These are phyloP conservation scores for Nemurella pictetii DNA, from an alignment of 2,888 invertebrate genomes.

Conservation along the genomic window DNA sequence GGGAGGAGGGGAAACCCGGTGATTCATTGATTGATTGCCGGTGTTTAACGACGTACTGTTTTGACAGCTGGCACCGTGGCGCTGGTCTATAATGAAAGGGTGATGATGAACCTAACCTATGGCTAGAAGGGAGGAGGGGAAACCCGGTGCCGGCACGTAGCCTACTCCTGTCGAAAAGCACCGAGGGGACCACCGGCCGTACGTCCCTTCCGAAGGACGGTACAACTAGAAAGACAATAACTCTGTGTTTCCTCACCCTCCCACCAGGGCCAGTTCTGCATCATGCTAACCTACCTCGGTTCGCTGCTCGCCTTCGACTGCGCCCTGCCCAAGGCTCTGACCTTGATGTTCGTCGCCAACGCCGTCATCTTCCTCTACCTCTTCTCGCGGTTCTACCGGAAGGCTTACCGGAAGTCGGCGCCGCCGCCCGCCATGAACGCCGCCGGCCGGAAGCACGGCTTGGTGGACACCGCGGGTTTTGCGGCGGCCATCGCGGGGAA, in stretches of 20 bases:
- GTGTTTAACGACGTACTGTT: too few relatives aligned
- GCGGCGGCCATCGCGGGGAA: neutral
- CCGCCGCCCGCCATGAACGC: neutral
- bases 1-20: too few relatives aligned
- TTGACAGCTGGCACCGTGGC: too few relatives aligned
- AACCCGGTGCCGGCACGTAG: too few relatives aligned
- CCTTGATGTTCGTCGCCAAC: slow-evolving; percentile 61
- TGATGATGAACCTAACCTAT: too few relatives aligned
- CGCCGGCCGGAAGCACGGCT: neutral
- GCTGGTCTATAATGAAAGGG: too few relatives aligned
- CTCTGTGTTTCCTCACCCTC: slow-evolving; percentile 25
- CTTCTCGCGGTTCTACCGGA: slow-evolving; percentile 62
- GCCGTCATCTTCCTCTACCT: slow-evolving; percentile 61
- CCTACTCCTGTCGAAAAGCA: too few relatives aligned
- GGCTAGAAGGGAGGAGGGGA: too few relatives aligned
- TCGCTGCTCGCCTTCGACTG: slow-evolving; percentile 59
- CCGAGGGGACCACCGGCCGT: too few relatives aligned
- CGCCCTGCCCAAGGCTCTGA: slow-evolving; percentile 58
- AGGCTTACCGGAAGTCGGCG: slow-evolving; percentile 55
- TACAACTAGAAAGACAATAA: slow-evolving; percentile 51
- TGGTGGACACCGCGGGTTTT: neutral
- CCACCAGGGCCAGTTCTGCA: slow-evolving; percentile 66
- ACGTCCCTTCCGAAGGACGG: too few relatives aligned
- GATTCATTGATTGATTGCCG: too few relatives aligned
- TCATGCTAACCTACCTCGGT: slow-evolving; percentile 67